Conservation (phyloP, 2,888 invertebrate genomes). For the Orchestes rusci region DNA sequence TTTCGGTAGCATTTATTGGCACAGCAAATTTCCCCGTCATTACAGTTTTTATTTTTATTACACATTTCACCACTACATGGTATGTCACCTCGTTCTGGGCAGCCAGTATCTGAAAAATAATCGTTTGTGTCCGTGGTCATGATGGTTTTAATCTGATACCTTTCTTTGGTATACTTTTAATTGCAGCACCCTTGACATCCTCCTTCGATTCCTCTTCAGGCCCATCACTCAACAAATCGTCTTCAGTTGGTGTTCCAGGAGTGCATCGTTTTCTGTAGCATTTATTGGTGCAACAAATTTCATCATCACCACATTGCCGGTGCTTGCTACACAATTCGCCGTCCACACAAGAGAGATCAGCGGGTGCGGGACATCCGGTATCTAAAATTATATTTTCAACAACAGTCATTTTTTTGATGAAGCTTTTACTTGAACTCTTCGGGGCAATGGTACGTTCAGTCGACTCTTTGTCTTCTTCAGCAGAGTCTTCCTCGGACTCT, state of each 20-base stretch:
- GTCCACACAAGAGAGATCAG: conserved; percentile 15
- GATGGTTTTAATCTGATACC: conserved; percentile 4
- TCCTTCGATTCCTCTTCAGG: conserved; percentile 17
- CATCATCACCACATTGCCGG: conserved; percentile 14
- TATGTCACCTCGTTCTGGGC: conserved; percentile 18
- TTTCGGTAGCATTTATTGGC: conserved; percentile 25
- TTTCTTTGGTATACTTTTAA: conserved; percentile 3
- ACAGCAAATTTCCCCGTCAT: conserved; percentile 20
- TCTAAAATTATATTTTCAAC: conserved; percentile 12
- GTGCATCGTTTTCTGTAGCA: conserved; percentile 23
- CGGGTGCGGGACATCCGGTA: conserved; percentile 19
- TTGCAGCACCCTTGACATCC: conserved; percentile 7
- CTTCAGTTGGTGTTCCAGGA: conserved; percentile 19
- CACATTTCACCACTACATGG: conserved; percentile 20
- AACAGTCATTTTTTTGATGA: no score
- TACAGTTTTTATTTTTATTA: conserved; percentile 17
- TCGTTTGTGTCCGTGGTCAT: no score
- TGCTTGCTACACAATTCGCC: conserved; percentile 22
- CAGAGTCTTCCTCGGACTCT: conserved; percentile 18
- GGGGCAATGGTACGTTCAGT: no score
- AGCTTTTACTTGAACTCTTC: no score
- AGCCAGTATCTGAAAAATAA: conserved; percentile 20
- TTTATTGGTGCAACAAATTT: conserved; percentile 25
- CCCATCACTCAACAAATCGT: conserved; percentile 16
- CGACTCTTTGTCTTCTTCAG: conserved; percentile 11